Conservation (phyloP, 2,797 vertebrate species). For the Enteromius thamalakanensis region DNA sequence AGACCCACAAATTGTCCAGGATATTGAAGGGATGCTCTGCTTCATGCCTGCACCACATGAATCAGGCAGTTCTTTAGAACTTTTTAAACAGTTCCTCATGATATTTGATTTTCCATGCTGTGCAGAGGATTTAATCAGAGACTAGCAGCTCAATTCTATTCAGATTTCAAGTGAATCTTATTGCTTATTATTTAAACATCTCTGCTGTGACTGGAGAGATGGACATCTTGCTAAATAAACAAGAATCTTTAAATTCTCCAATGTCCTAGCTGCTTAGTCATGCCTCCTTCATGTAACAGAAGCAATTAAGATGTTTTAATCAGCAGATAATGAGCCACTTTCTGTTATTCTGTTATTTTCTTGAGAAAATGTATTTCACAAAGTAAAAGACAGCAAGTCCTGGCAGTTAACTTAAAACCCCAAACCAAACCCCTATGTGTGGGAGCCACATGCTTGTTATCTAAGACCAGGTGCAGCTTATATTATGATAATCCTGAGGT, state of each 20-base stretch:
- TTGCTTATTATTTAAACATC: slow-evolving; percentile 6
- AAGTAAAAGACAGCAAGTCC: not conserved
- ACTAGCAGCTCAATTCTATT: not conserved
- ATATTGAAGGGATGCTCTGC: slow-evolving; percentile 21
- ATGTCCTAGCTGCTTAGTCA: not conserved
- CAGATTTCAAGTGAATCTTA: slow-evolving; percentile 6
- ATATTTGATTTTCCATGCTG: slow-evolving; percentile 23
- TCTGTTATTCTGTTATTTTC: not conserved
- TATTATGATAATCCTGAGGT: slow-evolving; percentile 29
- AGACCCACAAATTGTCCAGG: slow-evolving; percentile 25
- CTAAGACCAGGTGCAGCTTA: slow-evolving; percentile 17
- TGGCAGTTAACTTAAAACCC: slow-evolving; percentile 20
- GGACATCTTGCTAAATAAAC: not conserved
- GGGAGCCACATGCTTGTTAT: slow-evolving; percentile 38
- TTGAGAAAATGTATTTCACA: not conserved
- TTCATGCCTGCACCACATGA: slow-evolving; percentile 10
- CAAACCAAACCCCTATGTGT: not conserved
- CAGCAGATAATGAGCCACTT: not conserved
- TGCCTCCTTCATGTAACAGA: not conserved
- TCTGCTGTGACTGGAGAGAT: not conserved
- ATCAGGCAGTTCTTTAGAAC: not conserved
- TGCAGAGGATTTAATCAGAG: slow-evolving; percentile 1
- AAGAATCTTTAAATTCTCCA: not conserved
- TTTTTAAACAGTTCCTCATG: slow-evolving; percentile 23
- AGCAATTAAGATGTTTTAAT: not conserved